Base-by-base conservation (phyloP, 2,888 invertebrate species). In the Pristionchus japonicus region DNA sequence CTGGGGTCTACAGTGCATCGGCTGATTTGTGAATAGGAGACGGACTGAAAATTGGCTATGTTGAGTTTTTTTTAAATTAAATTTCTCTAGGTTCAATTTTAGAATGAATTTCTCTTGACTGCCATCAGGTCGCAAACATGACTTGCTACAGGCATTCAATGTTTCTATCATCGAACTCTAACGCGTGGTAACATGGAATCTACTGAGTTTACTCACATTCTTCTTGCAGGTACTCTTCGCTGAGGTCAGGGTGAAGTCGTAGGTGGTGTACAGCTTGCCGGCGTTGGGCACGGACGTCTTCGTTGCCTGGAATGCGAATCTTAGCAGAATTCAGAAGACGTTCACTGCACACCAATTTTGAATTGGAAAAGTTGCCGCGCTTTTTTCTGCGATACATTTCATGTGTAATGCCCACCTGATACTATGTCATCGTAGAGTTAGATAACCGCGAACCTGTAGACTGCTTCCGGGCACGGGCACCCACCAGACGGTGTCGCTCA, bases 211-310 rank as follows among this genome's bases (percentile, higher is more conserved):
- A 61, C 84, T 64, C 34, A 85, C 85, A 64, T 85, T 85, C 40
- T 37, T 85, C 15, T 43, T 64, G 64, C 85, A 85, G 27, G 40
- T 85, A 43, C 85, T 85, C 64, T 85, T 85, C 3, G n/a, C 85
- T 15, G 85, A 85, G 13, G 85, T 85, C 1, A 85, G 85, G 20
- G 85, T 85, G 85, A 85, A 85, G 40, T 85, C 85, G 64, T 85
- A 85, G 31, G 85, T 85, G 17, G 85, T 85, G 47, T 85, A 85
- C 6, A 85, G 40, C n/a, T 43, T 37, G 6, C 61, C 64, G 4
- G 52, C 64, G 11, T 40, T 57, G 43, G 61, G 40, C 20, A 85
- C 85, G 17, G 61, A 47, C 31, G 34, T 85, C 64, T 85, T 85
- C 43, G 85, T 64, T 3, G 85, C 85, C 85, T 85, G n/a, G 34